phyloP scores from a whole-genome alignment of 1,140 invertebrate species.

The Drosophila quadrilineata region DNA sequence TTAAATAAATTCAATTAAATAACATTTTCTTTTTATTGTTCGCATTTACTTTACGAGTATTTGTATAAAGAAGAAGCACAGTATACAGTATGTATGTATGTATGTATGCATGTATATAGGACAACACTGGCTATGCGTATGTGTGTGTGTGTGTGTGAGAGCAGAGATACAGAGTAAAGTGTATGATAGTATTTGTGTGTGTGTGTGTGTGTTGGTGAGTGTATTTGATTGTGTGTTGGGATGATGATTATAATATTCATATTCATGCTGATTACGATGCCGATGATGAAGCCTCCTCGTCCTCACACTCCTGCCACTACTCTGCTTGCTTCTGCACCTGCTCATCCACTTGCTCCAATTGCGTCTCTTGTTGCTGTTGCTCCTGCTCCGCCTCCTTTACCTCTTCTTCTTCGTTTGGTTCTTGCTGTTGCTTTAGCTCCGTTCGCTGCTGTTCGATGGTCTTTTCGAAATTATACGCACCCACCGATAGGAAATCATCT shows the following conservation, averaged over 20 bases:
- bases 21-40: conserved; percentile 79
- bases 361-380: conserved; percentile 14
- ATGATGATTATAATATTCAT: conserved; percentile 57
- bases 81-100: no score
- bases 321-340: conserved; percentile 15
- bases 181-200: conserved; percentile 2
- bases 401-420: conserved; percentile 25
- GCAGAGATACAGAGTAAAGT: background rate
- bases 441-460: conserved; percentile 43
- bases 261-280: conserved; percentile 52
- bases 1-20: conserved; percentile 80
- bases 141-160: conserved; percentile 15
- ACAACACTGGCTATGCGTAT: conserved; percentile 16
- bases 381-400: background rate
- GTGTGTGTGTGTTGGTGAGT: conserved; percentile 22
- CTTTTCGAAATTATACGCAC: conserved; percentile 75
- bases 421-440: conserved; percentile 32
- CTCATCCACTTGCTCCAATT: background rate
- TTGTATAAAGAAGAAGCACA: conserved; percentile 32
- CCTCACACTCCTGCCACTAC: no score
- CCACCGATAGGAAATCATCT: conserved; percentile 75
- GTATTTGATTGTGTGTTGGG: conserved; percentile 11
- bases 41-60: conserved; percentile 64
- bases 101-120: conserved; percentile 3
- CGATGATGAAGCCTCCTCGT: conserved; percentile 50